Conservation (phyloP, 2,113 vertebrate genomes). For the Pteruthius melanotis region DNA sequence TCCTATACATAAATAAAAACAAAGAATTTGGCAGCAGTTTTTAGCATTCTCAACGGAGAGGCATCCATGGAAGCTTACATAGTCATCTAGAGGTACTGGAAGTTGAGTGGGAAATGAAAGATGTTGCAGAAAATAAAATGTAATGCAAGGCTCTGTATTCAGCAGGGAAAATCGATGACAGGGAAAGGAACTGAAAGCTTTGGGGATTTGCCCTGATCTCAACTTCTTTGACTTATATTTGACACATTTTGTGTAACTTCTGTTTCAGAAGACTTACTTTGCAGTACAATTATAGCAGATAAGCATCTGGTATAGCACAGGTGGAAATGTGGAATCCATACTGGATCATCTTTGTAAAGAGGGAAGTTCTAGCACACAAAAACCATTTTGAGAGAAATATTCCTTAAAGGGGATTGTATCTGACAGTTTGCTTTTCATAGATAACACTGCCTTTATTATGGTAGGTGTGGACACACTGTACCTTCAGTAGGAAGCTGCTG, state of each 20-base stretch:
- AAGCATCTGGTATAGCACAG: neutral
- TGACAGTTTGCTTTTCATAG: neutral
- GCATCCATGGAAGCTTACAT: neutral
- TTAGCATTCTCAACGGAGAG: neutral
- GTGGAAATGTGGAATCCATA: neutral
- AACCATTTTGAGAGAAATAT: neutral
- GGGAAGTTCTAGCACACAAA: neutral
- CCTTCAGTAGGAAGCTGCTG: neutral
- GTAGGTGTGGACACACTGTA: accelerated
- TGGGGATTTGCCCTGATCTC: neutral
- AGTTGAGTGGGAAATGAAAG: neutral
- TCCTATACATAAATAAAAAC: neutral
- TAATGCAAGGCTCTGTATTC: neutral
- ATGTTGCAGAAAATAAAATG: neutral
- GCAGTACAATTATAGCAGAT: neutral
- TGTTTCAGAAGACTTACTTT: neutral
- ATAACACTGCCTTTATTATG: neutral
- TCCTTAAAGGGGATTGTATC: neutral
- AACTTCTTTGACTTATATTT: neutral
- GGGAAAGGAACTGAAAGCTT: neutral
- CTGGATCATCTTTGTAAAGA: neutral
- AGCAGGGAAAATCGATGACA: neutral
- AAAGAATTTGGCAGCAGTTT: neutral
- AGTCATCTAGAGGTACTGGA: neutral
- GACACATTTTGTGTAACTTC: neutral